Evolutionary conservation across 64 coral and sea anemone genomes (phyloP).

Genomic region (Stichodactyla mertensii): DNA sequence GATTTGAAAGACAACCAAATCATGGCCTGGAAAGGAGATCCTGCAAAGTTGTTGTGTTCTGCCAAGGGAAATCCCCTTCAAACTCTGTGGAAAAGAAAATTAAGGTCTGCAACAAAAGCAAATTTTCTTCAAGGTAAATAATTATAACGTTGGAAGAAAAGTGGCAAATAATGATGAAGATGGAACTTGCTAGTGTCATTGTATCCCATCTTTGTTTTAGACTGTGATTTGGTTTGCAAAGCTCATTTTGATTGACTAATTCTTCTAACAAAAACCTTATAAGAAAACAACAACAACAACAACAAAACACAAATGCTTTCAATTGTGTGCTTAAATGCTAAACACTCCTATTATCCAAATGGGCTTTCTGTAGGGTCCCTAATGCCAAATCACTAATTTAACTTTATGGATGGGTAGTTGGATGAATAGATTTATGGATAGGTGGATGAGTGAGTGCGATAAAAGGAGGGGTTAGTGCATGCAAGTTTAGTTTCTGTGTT

Average conservation of each 20-base stretch:
- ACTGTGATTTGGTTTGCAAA: no score
- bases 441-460: no score
- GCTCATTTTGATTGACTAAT: not conserved
- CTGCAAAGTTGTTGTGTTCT: conserved; percentile 17
- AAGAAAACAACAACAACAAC: not conserved
- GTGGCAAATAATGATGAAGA: not conserved
- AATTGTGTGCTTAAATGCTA: not conserved
- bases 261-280: not conserved
- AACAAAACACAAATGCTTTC: not conserved
- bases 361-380: no score
- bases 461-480: no score
- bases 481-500: no score
- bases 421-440: no score
- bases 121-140: not conserved
- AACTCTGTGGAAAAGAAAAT: not conserved
- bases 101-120: not conserved
- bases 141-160: not conserved
- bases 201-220: no score
- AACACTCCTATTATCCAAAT: no score
- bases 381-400: not conserved
- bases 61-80: conserved; percentile 15
- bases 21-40: not conserved
- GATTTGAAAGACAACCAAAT: not conserved
- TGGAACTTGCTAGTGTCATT: no score
- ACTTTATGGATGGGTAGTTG: not conserved